Conservation (phyloP, 1,140 invertebrate species). For the Bombus turneri region DNA sequence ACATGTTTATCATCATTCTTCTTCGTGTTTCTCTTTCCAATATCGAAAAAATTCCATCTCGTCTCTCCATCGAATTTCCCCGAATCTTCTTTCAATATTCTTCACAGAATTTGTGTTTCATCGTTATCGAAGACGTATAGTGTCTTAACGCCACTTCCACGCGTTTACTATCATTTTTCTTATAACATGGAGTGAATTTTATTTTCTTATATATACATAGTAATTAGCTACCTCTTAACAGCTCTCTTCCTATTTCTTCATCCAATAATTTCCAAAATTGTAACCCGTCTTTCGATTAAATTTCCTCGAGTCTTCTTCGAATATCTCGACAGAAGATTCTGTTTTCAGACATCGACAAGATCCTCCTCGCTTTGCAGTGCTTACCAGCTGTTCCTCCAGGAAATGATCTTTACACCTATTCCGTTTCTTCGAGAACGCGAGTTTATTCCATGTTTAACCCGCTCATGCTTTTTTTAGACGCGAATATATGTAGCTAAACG, state of each 20-base stretch:
- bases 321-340: neutral
- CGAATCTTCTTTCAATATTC: neutral
- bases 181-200: neutral
- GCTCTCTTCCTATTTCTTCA: neutral
- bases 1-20: neutral
- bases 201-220: neutral
- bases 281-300: neutral
- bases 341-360: neutral
- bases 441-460: neutral
- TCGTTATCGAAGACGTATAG: too few relatives aligned
- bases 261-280: neutral
- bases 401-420: neutral
- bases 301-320: neutral
- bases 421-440: neutral
- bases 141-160: too few relatives aligned
- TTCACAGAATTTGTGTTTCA: neutral
- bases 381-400: neutral
- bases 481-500: slow-evolving; percentile 16
- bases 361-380: neutral
- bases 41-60: neutral
- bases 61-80: neutral
- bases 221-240: neutral
- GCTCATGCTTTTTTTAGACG: slow-evolving; percentile 10
- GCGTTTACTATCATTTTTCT: too few relatives aligned
- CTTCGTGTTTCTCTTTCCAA: neutral